phyloP scores from a whole-genome alignment of 64 coral and sea anemone species.

The Acropora tenuis region DNA sequence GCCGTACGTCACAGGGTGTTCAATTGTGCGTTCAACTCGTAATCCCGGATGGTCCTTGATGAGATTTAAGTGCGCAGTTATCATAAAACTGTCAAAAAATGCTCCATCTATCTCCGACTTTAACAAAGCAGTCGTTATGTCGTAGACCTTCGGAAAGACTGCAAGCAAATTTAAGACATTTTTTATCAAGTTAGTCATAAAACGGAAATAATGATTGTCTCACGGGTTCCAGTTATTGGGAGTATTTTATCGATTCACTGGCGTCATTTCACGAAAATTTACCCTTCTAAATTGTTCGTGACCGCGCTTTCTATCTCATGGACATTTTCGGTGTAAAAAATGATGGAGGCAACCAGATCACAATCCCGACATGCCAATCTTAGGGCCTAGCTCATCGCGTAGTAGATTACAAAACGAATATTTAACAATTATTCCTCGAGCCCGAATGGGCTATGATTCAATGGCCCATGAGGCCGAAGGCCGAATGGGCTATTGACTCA shows the following conservation, averaged over 20 bases:
- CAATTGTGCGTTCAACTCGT: conserved; percentile 64
- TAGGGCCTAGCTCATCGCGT: no score
- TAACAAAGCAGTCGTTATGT: conserved; percentile 52
- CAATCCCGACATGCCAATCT: no score
- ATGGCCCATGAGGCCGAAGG: no score
- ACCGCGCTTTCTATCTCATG: no score
- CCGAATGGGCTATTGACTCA: no score
- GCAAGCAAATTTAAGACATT: conserved; percentile 1
- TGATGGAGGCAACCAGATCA: no score
- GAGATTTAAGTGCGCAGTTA: conserved; percentile 47
- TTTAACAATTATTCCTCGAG: no score
- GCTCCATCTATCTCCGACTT: conserved; percentile 69
- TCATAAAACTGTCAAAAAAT: conserved; percentile 67
- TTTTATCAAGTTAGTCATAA: background rate
- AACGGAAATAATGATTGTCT: background rate
- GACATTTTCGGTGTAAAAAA: no score
- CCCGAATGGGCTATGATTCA: no score
- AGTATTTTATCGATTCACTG: background rate
- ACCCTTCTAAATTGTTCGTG: no score
- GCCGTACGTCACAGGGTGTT: conserved; percentile 61
- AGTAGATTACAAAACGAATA: no score
- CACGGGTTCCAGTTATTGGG: background rate
- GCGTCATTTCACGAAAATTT: no score
- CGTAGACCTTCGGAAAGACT: conserved; percentile 52
- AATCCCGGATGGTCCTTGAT: conserved; percentile 59